Conservation (phyloP, 1,140 invertebrate species). For the Neoseiulus cucumeris region DNA sequence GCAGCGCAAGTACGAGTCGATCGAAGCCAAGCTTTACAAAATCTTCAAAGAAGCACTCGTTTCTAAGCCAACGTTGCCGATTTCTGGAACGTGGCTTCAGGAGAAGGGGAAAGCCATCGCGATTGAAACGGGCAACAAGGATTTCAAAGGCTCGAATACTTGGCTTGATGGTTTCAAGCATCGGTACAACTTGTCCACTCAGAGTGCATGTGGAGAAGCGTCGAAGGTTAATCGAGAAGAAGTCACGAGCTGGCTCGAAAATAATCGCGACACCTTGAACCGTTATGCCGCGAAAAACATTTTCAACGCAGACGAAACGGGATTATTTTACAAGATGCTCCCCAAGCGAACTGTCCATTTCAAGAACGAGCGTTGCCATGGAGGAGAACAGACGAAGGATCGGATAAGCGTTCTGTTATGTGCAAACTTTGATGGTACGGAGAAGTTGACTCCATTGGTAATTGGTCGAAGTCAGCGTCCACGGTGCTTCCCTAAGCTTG, state of each 20-base stretch:
- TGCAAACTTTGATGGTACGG: conserved; percentile 27
- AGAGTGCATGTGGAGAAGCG: conserved; percentile 17
- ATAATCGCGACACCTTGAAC: conserved; percentile 15
- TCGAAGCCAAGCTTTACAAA: no score
- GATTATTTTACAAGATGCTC: conserved; percentile 29
- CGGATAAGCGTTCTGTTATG: conserved; percentile 28
- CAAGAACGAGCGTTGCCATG: conserved; percentile 26
- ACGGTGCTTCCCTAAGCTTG: conserved; percentile 23
- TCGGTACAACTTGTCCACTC: conserved; percentile 16
- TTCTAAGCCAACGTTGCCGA: background rate
- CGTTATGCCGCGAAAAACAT: conserved; percentile 27
- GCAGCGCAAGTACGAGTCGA: no score
- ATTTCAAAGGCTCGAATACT: conserved; percentile 24
- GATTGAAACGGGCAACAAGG: conserved; percentile 17
- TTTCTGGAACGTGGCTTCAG: conserved; percentile 20
- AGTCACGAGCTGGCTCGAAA: background rate
- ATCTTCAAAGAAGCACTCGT: no score
- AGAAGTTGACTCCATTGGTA: conserved; percentile 29
- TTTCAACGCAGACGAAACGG: conserved; percentile 32
- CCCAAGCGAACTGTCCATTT: conserved; percentile 27
- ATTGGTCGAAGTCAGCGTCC: conserved; percentile 31
- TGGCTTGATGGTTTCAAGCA: conserved; percentile 23
- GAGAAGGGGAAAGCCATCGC: conserved; percentile 21
- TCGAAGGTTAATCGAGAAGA: conserved; percentile 15
- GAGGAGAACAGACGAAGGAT: conserved; percentile 30